Conservation (phyloP, 2,113 vertebrate species). For the Bambusicola thoracicus region DNA sequence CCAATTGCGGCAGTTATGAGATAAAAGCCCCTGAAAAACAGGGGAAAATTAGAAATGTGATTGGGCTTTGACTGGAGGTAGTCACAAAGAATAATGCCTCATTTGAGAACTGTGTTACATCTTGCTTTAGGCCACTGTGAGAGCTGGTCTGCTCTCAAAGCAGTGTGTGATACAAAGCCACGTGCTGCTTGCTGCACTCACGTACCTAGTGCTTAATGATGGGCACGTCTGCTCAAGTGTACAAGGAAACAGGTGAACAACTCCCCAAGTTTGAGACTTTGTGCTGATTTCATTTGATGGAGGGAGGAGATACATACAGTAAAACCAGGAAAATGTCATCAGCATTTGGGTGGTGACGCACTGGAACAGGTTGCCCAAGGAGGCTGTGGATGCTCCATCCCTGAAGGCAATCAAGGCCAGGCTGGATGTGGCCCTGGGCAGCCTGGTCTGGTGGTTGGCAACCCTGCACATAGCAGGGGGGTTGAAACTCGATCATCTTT, state of each 20-base stretch:
- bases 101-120: neutral
- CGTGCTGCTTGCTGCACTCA: neutral
- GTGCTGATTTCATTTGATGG: neutral
- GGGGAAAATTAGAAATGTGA: conserved; percentile 8
- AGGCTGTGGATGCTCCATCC: no score
- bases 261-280: neutral
- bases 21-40: conserved; percentile 27
- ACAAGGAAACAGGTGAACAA: neutral
- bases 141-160: neutral
- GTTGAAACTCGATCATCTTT: no score
- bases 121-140: neutral
- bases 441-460: no score
- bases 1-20: neutral
- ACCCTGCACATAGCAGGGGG: no score
- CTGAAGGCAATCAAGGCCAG: no score
- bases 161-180: neutral
- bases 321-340: neutral
- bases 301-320: neutral
- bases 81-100: neutral
- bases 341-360: no score
- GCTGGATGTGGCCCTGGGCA: no score
- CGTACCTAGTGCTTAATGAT: neutral
- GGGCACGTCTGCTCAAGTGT: neutral
- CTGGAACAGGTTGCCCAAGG: no score
- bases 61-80: neutral